Evolutionary conservation across 2,113 vertebrate species (phyloP), one percentile per base, ranked within the genome.

Genomic region (Pagrus major): DNA sequence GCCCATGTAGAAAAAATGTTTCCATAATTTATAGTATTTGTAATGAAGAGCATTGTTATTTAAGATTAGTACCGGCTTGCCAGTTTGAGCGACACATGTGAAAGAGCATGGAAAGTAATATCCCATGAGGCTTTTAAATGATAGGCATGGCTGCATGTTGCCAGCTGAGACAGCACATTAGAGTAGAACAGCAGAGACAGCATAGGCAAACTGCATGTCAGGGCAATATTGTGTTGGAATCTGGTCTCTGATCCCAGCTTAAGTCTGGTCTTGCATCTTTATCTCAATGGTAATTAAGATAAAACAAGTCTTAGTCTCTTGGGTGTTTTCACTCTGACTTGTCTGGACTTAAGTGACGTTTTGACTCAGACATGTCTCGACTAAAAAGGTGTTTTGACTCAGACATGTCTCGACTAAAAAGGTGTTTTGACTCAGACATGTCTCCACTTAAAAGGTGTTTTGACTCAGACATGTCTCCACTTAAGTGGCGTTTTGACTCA

Each of bases 161-260:
- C 87, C 83, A 89, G 78, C 85, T 83, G 85, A 78, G 85, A 46
- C 71, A 23, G 52, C 5, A 49, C 44, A 51, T 44, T 25, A 31
- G 14, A 39, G n/a, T 18, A 2, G 2, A 58, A 69, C 33, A 55
- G 31, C 20, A 25, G 10, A 37, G n/a, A 18, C 33, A 41, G n/a
- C 46, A 35, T 37, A 71, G 31, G 33, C 46, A 66, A 21, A 33
- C 31, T 42, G 42, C 66, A 63, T 54, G 42, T 25, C 39, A 37
- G 37, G 27, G 29, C 20, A 25, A 16, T 5, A 27, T n/a, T n/a
- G 16, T 11, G 0, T 23, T 8, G 0, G 3, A 46, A 10, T 21
- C 37, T 52, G 35, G 25, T 42, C 21, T 44, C 39, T 4, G 9
- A 41, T 31, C 55, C 54, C 6, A 1, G 31, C 9, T 56, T 8